phyloP scores from a whole-genome alignment of 1,140 invertebrate species.

The Sogatella furcifera region DNA sequence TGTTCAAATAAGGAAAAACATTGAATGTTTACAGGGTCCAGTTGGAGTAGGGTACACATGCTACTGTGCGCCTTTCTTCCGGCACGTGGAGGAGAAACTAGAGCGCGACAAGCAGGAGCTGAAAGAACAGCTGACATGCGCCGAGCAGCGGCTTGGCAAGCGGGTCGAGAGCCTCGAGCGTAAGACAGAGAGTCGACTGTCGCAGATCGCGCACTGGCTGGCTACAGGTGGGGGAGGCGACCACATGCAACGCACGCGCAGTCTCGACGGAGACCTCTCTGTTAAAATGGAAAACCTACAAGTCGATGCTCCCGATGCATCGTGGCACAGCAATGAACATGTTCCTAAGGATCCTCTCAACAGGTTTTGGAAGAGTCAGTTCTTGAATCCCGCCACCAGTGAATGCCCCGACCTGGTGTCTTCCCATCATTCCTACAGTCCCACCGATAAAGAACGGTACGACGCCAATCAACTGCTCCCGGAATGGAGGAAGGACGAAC shows the following conservation, averaged over 20 bases:
- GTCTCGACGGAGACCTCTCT: constrained; percentile 39
- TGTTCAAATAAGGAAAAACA: neutral
- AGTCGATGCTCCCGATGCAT: neutral
- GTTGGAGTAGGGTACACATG: constrained; percentile 79
- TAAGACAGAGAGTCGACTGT: constrained; percentile 62
- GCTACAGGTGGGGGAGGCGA: constrained; percentile 16
- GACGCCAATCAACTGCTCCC: neutral
- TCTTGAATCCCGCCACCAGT: neutral
- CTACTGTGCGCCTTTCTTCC: constrained; percentile 66
- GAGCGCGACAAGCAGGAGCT: constrained; percentile 77
- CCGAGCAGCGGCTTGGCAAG: constrained; percentile 65
- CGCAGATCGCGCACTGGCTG: constrained; percentile 58
- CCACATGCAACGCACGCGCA: constrained; percentile 44
- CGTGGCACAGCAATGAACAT: constrained; percentile 7
- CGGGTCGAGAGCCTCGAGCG: constrained; percentile 74
- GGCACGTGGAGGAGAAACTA: constrained; percentile 74
- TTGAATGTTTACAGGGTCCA: constrained; percentile 47
- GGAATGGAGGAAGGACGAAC: constrained; percentile 15
- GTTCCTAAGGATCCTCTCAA: neutral
- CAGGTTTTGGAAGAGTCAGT: constrained; percentile 8
- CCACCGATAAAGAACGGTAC: no score
- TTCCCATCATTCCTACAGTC: neutral
- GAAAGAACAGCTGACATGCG: constrained; percentile 69
- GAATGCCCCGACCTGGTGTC: constrained; percentile 12
- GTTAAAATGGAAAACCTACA: neutral